Conservation (phyloP, 2,797 vertebrate genomes). For the Erpetoichthys calabaricus region DNA sequence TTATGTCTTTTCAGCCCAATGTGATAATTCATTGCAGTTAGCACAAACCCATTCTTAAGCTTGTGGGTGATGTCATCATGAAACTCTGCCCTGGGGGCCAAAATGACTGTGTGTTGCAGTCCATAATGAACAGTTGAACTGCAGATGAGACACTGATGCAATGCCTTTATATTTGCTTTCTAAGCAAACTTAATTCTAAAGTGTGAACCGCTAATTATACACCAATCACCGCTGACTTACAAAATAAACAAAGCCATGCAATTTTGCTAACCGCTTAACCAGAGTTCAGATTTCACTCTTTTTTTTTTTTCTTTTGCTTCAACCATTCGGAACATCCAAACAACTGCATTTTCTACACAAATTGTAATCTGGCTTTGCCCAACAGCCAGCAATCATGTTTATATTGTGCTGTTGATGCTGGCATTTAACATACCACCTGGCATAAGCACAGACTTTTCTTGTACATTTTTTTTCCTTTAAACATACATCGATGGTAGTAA, state of each 20-base stretch:
- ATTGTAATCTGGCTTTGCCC: no score
- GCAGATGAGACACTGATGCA: background rate
- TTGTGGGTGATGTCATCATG: conserved; percentile 6
- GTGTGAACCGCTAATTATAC: background rate
- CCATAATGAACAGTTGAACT: background rate
- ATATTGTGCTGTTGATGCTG: no score
- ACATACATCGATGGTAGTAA: no score
- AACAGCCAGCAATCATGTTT: no score
- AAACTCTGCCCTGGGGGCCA: background rate
- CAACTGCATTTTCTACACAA: no score
- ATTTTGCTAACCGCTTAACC: background rate
- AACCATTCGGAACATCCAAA: no score
- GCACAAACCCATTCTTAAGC: background rate
- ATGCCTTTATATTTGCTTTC: background rate
- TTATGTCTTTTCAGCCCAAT: conserved; percentile 11
- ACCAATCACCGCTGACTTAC: background rate
- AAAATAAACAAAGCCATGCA: background rate
- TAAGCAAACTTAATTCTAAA: background rate
- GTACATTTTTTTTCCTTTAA: no score
- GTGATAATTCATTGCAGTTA: conserved; percentile 6
- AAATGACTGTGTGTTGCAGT: background rate
- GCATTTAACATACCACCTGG: no score
- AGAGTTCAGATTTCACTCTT: no score
- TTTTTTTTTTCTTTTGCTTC: no score
- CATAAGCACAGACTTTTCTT: no score